Conservation (phyloP, 2,113 vertebrate genomes). For the Ctenodactylus gundi region DNA sequence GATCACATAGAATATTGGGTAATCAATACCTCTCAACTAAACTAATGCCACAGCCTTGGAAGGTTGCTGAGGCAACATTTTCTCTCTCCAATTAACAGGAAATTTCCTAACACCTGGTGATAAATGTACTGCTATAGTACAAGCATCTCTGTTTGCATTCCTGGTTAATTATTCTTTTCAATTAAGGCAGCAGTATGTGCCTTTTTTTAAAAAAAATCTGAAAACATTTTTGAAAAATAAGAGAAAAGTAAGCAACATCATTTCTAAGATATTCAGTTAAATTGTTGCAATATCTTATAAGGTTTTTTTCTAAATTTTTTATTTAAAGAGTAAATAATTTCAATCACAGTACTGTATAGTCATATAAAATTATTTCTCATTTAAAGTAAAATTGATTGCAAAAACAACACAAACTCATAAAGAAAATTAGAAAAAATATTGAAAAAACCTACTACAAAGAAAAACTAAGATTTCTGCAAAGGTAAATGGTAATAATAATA, state of each 20-base stretch:
- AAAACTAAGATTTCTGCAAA: background rate
- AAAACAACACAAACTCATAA: background rate
- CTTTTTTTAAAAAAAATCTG: slow-evolving; percentile 27
- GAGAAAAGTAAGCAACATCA: background rate
- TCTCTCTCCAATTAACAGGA: background rate
- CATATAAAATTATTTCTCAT: background rate
- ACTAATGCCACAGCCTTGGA: background rate
- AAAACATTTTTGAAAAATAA: background rate
- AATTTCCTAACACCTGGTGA: background rate
- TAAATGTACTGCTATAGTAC: background rate
- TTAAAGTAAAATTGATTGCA: slow-evolving; percentile 19
- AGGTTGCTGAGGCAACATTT: background rate
- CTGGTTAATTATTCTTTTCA: slow-evolving; percentile 1
- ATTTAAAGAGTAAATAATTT: background rate
- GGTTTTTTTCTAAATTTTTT: background rate
- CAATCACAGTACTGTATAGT: background rate
- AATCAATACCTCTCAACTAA: background rate
- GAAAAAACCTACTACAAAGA: background rate
- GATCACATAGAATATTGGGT: background rate
- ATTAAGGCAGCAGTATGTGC: background rate
- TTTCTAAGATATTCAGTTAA: background rate
- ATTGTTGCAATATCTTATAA: background rate
- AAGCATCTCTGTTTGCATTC: background rate
- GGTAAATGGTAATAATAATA: background rate
- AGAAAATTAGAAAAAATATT: slow-evolving; percentile 8